Evolutionary conservation across 1,140 invertebrate species (phyloP), one percentile per base, ranked within the genome.

Genomic region (Diorhabda sublineata): DNA sequence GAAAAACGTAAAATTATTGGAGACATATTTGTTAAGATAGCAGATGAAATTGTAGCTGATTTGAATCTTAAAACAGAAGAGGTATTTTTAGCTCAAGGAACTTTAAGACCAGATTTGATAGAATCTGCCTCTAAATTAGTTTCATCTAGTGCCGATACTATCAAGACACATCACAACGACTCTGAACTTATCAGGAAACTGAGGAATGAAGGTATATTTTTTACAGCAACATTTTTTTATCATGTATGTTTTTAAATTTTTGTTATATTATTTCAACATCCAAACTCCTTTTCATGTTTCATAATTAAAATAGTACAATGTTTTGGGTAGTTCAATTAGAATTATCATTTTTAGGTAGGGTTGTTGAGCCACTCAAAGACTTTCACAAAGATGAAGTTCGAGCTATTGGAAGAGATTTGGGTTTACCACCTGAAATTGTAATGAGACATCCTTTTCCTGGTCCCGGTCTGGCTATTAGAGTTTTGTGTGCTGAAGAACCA

Each of bases 151-250:
- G 98, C 98, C 4, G 94, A 97, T 81, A 92, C 91, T 8, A 99
- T 99, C 76, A 99, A 99, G 85, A 99, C 98, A n/a, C 98, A 99
- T 84, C 98, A 99, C 85, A 99, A 99, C 82, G 98, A 99, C 82
- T 98, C 94, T 47, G 95, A 95, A 77, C 85, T 99, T 41, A 95
- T 99, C 84, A 96, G 74, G 77, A 86, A 92, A 78, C 84, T 99
- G 61, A 85, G 98, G 69, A 86, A 88, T 72, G 72, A 77, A 65
- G 76, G 67, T 61, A 68, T 42, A 26, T 26, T 26, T 26, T 26
- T 26, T 26, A 26, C 26, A 1, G 26, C 26, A 26, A 26, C 1
- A 26, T 26, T 26, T 26, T 26, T 26, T 26, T 26, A 26, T 26
- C 26, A 26, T 26, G 26, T 26, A 11, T 11, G 11, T 11, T 11